These are phyloP conservation scores for Puffinus mauretanicus DNA, from an alignment of 2,113 vertebrate species.

Conservation along the genomic window DNA sequence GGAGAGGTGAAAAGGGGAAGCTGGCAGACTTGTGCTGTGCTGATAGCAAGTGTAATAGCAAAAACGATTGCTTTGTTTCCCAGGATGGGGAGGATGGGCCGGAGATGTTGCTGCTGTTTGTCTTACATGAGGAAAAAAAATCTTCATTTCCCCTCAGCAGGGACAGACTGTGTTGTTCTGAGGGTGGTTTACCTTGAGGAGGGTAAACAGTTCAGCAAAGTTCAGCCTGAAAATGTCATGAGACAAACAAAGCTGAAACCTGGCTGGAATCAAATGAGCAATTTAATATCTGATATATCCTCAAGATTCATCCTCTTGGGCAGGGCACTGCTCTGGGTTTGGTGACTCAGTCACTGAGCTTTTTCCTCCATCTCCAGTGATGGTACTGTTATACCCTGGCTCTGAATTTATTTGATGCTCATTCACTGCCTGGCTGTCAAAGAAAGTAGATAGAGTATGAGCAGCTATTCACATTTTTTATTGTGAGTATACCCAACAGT, in stretches of 20 bases:
- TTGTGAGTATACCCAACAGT: neutral
- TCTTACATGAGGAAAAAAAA: neutral
- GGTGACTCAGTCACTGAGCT: neutral
- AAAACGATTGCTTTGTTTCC: conserved; percentile 43
- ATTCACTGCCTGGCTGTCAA: neutral
- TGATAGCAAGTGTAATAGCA: conserved; percentile 20
- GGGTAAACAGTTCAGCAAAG: neutral
- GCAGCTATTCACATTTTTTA: neutral
- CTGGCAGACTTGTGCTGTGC: neutral
- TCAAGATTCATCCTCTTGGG: neutral
- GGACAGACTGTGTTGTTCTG: neutral
- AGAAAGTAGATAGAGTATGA: neutral
- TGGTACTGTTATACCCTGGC: accelerated
- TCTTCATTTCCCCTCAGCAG: neutral
- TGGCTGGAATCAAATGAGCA: neutral
- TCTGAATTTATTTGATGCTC: neutral
- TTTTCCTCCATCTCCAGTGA: neutral
- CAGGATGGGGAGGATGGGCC: neutral
- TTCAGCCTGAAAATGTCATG: neutral
- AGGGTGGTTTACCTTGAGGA: neutral
- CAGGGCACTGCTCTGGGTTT: neutral
- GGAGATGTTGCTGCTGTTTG: neutral
- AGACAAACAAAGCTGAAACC: neutral
- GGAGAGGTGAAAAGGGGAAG: conserved; percentile 48
- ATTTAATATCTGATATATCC: neutral